Evolutionary conservation across 2,113 vertebrate genomes (phyloP), one percentile per base, ranked within the genome.

Genomic region (Mastomys coucha): DNA sequence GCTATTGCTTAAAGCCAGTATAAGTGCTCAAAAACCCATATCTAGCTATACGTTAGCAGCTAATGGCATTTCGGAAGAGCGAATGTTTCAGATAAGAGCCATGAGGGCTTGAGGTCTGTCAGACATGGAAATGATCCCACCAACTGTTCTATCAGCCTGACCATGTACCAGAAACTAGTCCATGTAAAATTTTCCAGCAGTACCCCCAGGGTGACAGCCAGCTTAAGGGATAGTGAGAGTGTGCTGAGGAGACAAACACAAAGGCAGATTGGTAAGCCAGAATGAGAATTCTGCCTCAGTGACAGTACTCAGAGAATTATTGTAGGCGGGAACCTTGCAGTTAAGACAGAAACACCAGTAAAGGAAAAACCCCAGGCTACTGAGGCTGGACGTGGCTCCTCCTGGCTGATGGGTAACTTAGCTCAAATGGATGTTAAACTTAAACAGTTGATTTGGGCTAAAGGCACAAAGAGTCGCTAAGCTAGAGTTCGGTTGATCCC

Each of bases 341-440:
- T 45, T 10, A 3, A 4, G 13, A 10, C 19, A 67, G 80, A 51
- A 31, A 2, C 45, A 51, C 42, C 31, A 69, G 33, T 7, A 36
- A 69, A 3, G 11, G 16, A 22, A 51, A 51, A 51, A 19, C 0
- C 76, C 33, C 3, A 65, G 33, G 67, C 28, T 39, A 58, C 19
- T 24, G 1, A 4, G 16, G 16, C 20, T 0, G 19, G 9, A 51
- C 24, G 3, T 0, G 19, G 70, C 28, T 45, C 3, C 22, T 24
- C 65, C 0, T 19, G 53, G n/a, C 24, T 7, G 51, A 16, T 0
- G 11, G 11, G 36, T 5, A 69, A 72, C 84, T 28, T 1, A 14
- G 49, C 14, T 70, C 13, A 39, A 28, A 49, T 0, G 56, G 49
- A 11, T n/a, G 26, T 0, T 10, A 10, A 49, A 45, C 3, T 39